These are phyloP conservation scores for Pangasius sanitwongsei DNA, from an alignment of 2,797 vertebrate species.

Conservation along the genomic window DNA sequence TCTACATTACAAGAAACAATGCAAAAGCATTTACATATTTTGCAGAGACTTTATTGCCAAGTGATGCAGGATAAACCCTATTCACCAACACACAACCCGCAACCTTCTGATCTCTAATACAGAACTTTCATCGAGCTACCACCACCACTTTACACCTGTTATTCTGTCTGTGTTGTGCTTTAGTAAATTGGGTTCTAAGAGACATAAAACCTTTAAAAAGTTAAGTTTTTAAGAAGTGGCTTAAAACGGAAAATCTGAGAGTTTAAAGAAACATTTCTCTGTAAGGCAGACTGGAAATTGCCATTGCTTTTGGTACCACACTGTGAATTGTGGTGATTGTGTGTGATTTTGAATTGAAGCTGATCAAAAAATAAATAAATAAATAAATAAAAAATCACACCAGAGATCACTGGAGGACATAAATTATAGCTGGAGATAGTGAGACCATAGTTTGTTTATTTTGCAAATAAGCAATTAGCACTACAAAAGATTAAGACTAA, in stretches of 20 bases:
- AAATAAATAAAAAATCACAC: neutral
- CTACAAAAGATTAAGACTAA: neutral
- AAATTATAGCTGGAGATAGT: neutral
- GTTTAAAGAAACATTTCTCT: neutral
- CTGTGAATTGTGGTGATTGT: too few species aligned
- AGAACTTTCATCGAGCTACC: neutral
- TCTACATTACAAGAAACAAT: neutral
- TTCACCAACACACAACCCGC: neutral
- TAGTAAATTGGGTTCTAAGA: neutral
- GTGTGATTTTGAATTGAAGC: neutral
- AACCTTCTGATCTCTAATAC: neutral
- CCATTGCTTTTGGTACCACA: neutral
- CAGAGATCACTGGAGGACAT: neutral
- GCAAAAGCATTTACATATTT: neutral
- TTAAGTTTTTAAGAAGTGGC: neutral
- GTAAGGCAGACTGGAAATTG: neutral
- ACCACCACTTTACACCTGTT: neutral
- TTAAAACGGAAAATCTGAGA: neutral
- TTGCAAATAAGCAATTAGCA: neutral
- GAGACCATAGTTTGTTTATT: neutral
- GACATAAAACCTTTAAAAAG: neutral
- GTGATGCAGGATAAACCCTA: neutral
- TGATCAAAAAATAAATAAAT: too few species aligned
- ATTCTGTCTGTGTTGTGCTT: neutral
- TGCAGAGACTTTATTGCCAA: neutral